Conservation (phyloP, 2,113 vertebrate species). For the Daubentonia madagascariensis region DNA sequence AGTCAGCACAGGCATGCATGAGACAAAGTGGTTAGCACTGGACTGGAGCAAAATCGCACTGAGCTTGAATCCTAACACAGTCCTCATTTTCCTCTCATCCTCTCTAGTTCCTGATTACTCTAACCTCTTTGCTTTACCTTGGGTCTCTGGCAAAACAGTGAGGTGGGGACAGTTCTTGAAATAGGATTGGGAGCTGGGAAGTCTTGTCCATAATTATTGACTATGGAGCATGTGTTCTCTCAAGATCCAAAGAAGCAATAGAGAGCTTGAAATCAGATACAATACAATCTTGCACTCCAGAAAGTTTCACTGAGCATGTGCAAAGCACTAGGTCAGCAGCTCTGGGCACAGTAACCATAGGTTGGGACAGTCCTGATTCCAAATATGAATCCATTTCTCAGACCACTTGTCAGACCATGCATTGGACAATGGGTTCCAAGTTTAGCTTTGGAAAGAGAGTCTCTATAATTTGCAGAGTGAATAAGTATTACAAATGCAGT, state of each 20-base stretch:
- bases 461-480: background rate
- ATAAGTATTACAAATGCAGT: background rate
- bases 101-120: background rate
- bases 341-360: fast-evolving
- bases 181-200: background rate
- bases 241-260: background rate
- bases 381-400: background rate
- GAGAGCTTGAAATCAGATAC: background rate
- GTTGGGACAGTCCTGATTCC: background rate
- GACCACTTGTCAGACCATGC: background rate
- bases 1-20: background rate
- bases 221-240: background rate
- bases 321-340: background rate
- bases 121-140: background rate
- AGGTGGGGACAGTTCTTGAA: background rate
- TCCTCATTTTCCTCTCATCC: background rate
- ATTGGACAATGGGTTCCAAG: background rate
- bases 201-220: background rate
- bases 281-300: background rate
- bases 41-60: background rate
- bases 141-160: background rate
- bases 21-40: background rate
- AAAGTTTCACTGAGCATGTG: background rate
- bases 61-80: background rate
- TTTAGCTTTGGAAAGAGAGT: background rate